A percentile compares a stretch with the other conserved stretches of the same genome.
phyloP scores from a whole-genome alignment of 2,888 invertebrate genomes.

The Anorthoa munda region DNA sequence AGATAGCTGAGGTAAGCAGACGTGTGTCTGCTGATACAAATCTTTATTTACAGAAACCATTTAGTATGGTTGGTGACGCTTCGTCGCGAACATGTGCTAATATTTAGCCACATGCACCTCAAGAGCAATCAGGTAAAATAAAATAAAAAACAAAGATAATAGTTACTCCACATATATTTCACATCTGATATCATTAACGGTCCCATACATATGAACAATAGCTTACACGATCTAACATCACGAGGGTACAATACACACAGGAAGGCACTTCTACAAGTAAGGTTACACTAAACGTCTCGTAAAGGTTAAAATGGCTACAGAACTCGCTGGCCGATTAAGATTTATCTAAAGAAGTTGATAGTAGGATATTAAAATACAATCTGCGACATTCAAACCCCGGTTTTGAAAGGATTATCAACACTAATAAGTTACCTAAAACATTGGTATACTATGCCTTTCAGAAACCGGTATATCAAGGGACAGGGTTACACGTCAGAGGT shows the following conservation, averaged over 20 bases:
- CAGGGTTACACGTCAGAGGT: neutral
- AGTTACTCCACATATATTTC: constrained; percentile 73
- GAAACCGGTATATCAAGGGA: neutral
- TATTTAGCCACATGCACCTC: too few relatives aligned
- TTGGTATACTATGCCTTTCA: neutral
- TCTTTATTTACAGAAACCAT: too few relatives aligned
- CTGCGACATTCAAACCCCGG: neutral
- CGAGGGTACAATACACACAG: constrained; percentile 66
- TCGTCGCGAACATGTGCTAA: too few relatives aligned
- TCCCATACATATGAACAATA: constrained; percentile 73
- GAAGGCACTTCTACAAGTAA: constrained; percentile 81
- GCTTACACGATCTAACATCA: constrained; percentile 67
- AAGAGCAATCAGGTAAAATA: neutral
- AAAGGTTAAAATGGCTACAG: constrained; percentile 7
- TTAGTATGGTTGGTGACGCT: too few relatives aligned
- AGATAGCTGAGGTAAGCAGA: too few relatives aligned
- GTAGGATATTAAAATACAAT: neutral
- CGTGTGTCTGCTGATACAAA: too few relatives aligned
- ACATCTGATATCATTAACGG: constrained; percentile 67
- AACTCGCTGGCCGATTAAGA: constrained; percentile 1
- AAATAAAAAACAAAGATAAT: constrained; percentile 35
- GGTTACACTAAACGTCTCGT: constrained; percentile 26
- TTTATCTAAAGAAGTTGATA: constrained; percentile 2
- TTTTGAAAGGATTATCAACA: neutral
- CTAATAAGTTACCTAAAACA: neutral